phyloP scores from a whole-genome alignment of 2,113 vertebrate genomes.

The Neolamprologus brichardi region DNA sequence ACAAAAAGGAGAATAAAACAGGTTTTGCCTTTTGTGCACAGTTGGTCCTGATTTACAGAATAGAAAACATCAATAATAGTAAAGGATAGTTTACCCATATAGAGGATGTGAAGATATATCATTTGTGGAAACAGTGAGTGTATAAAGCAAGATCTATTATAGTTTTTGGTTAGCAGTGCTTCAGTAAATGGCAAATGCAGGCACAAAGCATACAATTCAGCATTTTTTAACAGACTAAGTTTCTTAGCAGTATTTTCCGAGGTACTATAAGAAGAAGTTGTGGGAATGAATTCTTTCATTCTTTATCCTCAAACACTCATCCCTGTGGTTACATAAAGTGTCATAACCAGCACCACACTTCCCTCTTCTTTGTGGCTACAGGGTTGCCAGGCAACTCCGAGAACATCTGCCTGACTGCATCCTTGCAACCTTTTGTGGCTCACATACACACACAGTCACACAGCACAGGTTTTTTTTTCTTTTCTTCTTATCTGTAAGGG shows the following conservation, averaged over 20 bases:
- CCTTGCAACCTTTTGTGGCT: constrained; percentile 11
- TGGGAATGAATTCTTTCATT: not conserved
- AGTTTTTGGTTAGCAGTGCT: not conserved
- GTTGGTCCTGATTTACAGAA: constrained; percentile 18
- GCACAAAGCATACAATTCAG: not conserved
- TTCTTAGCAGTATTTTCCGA: not conserved
- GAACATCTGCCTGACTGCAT: constrained; percentile 14
- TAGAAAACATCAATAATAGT: not conserved
- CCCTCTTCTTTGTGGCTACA: constrained; percentile 23
- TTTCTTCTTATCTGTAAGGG: not conserved
- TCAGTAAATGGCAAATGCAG: not conserved
- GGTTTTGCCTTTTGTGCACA: too few relatives aligned
- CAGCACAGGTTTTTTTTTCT: not conserved
- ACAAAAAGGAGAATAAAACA: too few relatives aligned
- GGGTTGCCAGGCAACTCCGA: constrained; percentile 67
- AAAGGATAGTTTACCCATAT: not conserved
- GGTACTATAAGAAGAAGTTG: not conserved
- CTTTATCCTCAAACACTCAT: not conserved
- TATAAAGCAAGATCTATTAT: not conserved
- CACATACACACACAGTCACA: not conserved
- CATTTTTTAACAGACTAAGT: not conserved
- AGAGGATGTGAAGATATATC: not conserved
- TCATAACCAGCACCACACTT: constrained; percentile 29
- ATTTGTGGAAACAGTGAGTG: not conserved
- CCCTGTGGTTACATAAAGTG: constrained; percentile 9